phyloP scores from a whole-genome alignment of 2,113 vertebrate species.

The Agelaius tricolor region DNA sequence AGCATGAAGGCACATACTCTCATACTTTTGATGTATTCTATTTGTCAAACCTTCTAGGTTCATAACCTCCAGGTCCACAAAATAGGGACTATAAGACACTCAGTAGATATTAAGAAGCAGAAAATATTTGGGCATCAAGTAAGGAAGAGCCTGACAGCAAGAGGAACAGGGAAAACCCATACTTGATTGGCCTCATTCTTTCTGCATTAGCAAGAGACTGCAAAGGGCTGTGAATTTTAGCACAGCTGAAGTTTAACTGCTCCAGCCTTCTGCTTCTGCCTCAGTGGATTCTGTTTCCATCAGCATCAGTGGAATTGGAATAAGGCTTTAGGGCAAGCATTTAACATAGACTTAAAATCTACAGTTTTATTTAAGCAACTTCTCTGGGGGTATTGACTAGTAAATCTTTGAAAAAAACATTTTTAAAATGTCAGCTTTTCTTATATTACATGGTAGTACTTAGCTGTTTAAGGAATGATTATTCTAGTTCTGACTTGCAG shows the following conservation, averaged over 20 bases:
- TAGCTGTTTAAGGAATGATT: background rate
- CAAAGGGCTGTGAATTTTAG: background rate
- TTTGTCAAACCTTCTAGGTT: background rate
- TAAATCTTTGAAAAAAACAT: constrained; percentile 14
- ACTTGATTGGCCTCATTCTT: background rate
- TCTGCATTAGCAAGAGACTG: background rate
- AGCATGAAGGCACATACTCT: background rate
- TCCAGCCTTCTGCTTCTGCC: constrained; percentile 10
- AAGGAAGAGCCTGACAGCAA: background rate
- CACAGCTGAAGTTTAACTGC: background rate
- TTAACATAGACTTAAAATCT: constrained; percentile 24
- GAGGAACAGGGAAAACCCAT: background rate
- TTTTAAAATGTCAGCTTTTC: constrained; percentile 18
- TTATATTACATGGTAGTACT: background rate
- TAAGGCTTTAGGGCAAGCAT: constrained; percentile 9
- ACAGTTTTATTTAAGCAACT: constrained; percentile 38
- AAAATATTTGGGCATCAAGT: background rate
- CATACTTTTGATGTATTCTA: background rate
- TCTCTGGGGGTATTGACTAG: constrained; percentile 8
- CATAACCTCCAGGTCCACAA: background rate
- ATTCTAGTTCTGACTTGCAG: background rate
- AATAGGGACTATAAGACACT: background rate
- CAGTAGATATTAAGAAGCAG: background rate
- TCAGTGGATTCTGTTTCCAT: constrained; percentile 37
- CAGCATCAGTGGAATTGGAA: constrained; percentile 11